Evolutionary conservation across 2,888 invertebrate species (phyloP).

Genomic region (Chydorus sphaericus): DNA sequence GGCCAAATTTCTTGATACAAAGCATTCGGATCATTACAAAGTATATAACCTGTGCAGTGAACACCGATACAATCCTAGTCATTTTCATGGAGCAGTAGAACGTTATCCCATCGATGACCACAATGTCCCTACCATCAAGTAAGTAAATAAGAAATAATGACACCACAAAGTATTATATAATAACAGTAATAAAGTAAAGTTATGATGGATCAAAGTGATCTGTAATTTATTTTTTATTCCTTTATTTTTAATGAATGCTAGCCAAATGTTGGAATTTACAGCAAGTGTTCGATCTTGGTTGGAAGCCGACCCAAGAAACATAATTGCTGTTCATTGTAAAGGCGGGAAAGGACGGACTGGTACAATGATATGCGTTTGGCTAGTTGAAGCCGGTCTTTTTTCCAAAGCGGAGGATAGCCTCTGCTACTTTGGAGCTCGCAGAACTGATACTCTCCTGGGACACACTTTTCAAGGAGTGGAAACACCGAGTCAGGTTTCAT

Average conservation of each 20-base stretch:
- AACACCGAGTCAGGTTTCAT: constrained; percentile 37
- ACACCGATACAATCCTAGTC: constrained; percentile 30
- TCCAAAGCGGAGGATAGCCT: constrained; percentile 32
- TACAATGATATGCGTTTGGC: constrained; percentile 35
- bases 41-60: constrained; percentile 37
- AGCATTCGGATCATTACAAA: constrained; percentile 32
- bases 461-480: constrained; percentile 36
- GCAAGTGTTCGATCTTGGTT: constrained; percentile 31
- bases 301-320: constrained; percentile 28
- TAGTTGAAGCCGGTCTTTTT: constrained; percentile 33
- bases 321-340: constrained; percentile 38
- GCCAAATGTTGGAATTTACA: constrained; percentile 32
- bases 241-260: constrained; percentile 18
- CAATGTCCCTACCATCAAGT: constrained; percentile 34
- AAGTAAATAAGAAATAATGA: no score
- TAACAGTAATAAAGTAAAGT: no score
- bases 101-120: constrained; percentile 35
- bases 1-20: constrained; percentile 32
- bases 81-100: constrained; percentile 30
- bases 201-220: no score
- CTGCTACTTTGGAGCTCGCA: constrained; percentile 33
- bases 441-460: constrained; percentile 33
- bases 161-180: no score
- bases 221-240: background rate
- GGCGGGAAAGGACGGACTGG: constrained; percentile 38